phyloP scores from a whole-genome alignment of 2,113 vertebrate genomes.

The Globicephala melas region DNA sequence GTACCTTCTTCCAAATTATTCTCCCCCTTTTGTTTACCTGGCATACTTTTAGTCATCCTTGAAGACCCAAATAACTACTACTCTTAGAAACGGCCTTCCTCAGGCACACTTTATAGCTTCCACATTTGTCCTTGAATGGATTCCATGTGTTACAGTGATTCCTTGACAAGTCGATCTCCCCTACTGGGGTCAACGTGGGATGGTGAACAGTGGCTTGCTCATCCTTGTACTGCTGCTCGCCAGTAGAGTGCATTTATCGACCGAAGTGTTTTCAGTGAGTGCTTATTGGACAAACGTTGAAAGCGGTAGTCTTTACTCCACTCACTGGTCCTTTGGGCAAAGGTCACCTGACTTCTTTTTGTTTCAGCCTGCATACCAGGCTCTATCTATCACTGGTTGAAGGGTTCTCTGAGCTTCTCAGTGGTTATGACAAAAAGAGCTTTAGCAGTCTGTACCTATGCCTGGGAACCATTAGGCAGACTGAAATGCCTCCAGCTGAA shows the following conservation, averaged over 20 bases:
- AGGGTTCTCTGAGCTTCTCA: neutral
- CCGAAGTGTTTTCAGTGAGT: neutral
- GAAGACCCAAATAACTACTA: neutral
- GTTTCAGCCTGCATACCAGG: neutral
- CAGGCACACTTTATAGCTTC: neutral
- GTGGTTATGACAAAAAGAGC: neutral
- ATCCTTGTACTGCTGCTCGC: neutral
- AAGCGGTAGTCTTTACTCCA: neutral
- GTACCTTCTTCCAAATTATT: neutral
- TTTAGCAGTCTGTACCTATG: neutral
- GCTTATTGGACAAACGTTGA: neutral
- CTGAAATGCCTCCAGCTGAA: neutral
- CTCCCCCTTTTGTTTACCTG: neutral
- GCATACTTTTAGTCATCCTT: neutral
- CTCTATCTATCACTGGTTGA: neutral
- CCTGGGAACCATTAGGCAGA: neutral
- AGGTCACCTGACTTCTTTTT: neutral
- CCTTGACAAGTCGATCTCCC: neutral
- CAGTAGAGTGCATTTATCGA: neutral
- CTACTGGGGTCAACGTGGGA: neutral
- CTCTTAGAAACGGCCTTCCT: neutral
- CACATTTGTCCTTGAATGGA: neutral
- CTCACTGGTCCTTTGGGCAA: neutral
- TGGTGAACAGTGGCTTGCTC: neutral
- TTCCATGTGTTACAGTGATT: neutral